A percentile compares a stretch with the other conserved stretches of the same genome.
phyloP scores from a whole-genome alignment of 2,888 invertebrate species.

The Candidula unifasciata region DNA sequence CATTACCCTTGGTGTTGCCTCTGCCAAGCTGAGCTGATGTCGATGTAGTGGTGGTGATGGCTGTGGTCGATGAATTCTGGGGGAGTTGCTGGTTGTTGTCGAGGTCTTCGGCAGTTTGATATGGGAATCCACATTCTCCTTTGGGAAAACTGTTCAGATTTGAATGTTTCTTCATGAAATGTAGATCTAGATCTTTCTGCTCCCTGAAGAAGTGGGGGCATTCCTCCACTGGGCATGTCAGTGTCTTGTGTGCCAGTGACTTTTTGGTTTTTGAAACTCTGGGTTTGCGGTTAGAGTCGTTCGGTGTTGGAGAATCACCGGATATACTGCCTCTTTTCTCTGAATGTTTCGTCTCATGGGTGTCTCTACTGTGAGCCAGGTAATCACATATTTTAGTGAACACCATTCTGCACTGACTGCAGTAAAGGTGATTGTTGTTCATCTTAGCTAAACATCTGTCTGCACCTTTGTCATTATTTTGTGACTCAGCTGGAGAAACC shows the following conservation, averaged over 20 bases:
- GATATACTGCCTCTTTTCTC: not conserved
- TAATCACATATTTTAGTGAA: conserved; percentile 50
- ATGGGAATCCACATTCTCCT: conserved; percentile 1
- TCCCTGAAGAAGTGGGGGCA: conserved; percentile 50
- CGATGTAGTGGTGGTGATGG: not conserved
- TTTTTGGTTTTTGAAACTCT: conserved; percentile 47
- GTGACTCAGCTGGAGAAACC: not conserved
- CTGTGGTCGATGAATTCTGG: not conserved
- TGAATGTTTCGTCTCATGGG: conserved; percentile 10
- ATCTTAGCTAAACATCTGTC: conserved; percentile 4
- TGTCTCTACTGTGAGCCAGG: conserved; percentile 36
- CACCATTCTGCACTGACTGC: conserved; percentile 41
- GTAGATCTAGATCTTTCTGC: conserved; percentile 57
- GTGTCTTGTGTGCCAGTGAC: conserved; percentile 45
- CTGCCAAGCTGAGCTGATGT: no score
- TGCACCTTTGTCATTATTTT: not conserved
- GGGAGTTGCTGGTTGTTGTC: not conserved
- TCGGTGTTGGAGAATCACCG: no score
- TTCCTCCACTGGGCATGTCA: conserved; percentile 51
- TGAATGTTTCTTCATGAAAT: conserved; percentile 45
- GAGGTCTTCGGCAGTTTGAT: not conserved
- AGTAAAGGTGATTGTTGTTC: conserved; percentile 41
- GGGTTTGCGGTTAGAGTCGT: not conserved
- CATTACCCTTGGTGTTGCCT: not conserved
- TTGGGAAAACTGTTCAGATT: conserved; percentile 1